Evolutionary conservation across 1,140 invertebrate species (phyloP), one percentile per base, ranked within the genome.

Genomic region (Brevipalpus yothersi): DNA sequence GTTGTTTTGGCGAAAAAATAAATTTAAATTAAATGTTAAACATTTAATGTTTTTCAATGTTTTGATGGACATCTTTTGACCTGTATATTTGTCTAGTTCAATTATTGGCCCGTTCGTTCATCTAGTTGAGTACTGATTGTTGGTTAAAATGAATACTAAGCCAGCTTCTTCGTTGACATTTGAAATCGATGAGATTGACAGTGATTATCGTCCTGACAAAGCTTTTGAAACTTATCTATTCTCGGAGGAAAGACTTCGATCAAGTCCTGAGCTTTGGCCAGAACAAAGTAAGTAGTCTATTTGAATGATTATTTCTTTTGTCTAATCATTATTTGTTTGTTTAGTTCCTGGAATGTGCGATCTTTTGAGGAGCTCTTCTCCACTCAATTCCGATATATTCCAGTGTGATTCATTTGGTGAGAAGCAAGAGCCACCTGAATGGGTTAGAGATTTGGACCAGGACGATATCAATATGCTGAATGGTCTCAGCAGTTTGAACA

Each of bases 231-330:
- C n/a, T 41, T 23, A 43, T 19, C 40, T 62, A 7, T 63, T 75
- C 23, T 62, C 73, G 40, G 75, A 83, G 68, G 89, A 93, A 74
- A 89, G 84, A 68, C 72, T 94, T 71, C 75, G 88, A 67, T 79
- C 84, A 11, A 92, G 88, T 2, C 89, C 88, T 15, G 86, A 92
- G 67, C 70, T 92, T 66, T 94, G 88, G 88, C 88, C 89, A 51
- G 86, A 91, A 73, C 82, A 85, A 76, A 85, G 86, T 90, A 77
- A 80, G 78, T n/a, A n/a, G 74, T 10, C 10, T 21, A 19, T 65
- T 55, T 56, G 42, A 11, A 19, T 61, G 15, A 15, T 1, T 56
- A 60, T 59, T n/a, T 13, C n/a, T 13, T 58, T 65, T 49, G n/a
- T 49, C 49, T 59, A 58, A 41, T 45, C 53, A 5, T 57, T 45